Conservation (phyloP, 2,797 vertebrate species). For the Enteromius trimaculatus region DNA sequence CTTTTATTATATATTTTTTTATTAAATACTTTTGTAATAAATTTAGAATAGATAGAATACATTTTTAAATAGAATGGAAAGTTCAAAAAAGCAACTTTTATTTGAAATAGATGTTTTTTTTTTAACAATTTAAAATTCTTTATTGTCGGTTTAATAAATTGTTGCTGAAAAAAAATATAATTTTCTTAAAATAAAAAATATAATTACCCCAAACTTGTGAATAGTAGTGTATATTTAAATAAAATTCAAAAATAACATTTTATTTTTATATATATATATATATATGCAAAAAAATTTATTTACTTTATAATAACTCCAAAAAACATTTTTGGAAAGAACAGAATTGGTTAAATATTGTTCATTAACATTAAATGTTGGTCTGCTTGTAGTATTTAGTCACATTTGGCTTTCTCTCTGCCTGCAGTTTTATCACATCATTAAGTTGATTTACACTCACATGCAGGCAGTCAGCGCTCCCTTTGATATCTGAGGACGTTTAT, state of each 20-base stretch:
- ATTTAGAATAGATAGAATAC: too few species aligned
- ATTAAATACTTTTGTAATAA: too few species aligned
- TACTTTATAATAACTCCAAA: background rate
- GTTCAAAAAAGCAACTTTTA: background rate
- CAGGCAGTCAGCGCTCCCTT: slow-evolving; percentile 47
- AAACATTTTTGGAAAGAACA: background rate
- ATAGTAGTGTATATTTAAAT: background rate
- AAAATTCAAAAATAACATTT: too few species aligned
- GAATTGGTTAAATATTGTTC: background rate
- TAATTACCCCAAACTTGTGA: background rate
- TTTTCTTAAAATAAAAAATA: background rate
- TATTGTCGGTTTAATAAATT: background rate
- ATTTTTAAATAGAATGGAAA: background rate
- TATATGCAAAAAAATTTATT: background rate
- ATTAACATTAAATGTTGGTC: background rate
- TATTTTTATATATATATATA: too few species aligned
- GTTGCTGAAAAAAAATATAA: background rate
- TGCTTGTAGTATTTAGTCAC: slow-evolving; percentile 6
- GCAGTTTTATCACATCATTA: slow-evolving; percentile 45
- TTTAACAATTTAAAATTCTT: background rate
- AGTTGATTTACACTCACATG: slow-evolving; percentile 36
- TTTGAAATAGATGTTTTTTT: background rate
- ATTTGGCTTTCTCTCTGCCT: slow-evolving; percentile 21
- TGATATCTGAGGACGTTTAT: slow-evolving; percentile 45
- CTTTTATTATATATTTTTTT: too few species aligned